These are phyloP conservation scores for Spinus olivaceus DNA, from an alignment of 2,797 vertebrate genomes.

Conservation along the genomic window DNA sequence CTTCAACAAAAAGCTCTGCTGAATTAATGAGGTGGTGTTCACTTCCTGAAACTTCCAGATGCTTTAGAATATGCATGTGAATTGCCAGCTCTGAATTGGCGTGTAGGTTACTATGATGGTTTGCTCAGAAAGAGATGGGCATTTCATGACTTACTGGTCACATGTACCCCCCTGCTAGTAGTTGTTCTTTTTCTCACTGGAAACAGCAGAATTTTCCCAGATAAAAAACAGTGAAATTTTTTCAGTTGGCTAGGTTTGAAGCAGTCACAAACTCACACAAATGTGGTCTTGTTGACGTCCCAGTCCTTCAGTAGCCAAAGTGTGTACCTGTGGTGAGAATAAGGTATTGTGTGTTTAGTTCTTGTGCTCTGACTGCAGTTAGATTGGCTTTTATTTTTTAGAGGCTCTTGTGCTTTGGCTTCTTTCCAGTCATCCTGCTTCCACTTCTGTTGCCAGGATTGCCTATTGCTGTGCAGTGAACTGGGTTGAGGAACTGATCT, in stretches of 20 bases:
- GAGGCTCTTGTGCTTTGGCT: neutral
- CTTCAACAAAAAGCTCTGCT: constrained; percentile 25
- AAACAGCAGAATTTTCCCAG: neutral
- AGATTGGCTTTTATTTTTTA: neutral
- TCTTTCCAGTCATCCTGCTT: neutral
- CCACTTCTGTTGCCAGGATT: neutral
- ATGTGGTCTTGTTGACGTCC: accelerated
- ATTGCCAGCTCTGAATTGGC: neutral
- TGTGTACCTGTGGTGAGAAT: neutral
- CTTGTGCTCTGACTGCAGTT: neutral
- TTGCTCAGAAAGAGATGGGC: neutral
- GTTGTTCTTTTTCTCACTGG: neutral
- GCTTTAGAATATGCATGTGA: neutral
- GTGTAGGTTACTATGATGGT: neutral
- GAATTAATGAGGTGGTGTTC: constrained; percentile 30
- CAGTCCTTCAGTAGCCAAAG: neutral
- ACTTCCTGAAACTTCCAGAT: neutral
- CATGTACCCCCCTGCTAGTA: neutral
- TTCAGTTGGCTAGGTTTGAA: neutral
- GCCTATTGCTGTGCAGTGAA: neutral
- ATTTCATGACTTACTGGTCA: neutral
- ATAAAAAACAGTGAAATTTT: neutral
- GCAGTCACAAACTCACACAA: neutral
- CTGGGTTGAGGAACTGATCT: neutral
- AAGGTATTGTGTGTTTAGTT: neutral